A percentile compares a stretch with the other conserved stretches of the same genome.
Conservation (phyloP, 1,140 invertebrate species). For the Lysiphlebus fabarum region DNA sequence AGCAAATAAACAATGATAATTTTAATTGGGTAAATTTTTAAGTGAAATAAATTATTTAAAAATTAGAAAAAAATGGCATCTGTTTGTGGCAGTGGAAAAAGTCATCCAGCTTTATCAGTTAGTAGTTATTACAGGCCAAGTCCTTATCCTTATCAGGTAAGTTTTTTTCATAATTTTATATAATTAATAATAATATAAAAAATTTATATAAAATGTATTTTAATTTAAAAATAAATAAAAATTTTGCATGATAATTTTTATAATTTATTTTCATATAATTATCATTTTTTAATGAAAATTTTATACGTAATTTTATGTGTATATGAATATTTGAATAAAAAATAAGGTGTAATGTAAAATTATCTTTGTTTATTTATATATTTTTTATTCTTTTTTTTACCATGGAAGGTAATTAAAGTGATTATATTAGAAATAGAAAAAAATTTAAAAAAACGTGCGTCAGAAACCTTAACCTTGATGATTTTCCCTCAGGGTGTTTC, state of each 20-base stretch:
- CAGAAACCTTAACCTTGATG: slow-evolving; percentile 12
- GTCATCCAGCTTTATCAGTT: slow-evolving; percentile 46
- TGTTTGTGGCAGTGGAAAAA: slow-evolving; percentile 52
- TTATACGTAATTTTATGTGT: background rate
- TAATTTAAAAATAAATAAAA: background rate
- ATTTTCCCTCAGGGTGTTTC: background rate
- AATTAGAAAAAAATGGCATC: slow-evolving; percentile 42
- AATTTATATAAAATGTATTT: background rate
- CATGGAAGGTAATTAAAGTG: slow-evolving; percentile 10
- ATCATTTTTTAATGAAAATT: too few species aligned
- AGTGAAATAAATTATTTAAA: background rate
- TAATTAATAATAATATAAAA: too few species aligned
- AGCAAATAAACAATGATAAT: background rate
- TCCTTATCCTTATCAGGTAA: slow-evolving; percentile 52
- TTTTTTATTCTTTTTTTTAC: slow-evolving; percentile 3
- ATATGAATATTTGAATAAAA: background rate
- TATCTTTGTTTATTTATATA: too few species aligned
- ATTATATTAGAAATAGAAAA: slow-evolving; percentile 7
- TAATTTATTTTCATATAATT: background rate
- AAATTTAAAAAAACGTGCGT: background rate
- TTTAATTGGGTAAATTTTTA: background rate
- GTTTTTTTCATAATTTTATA: slow-evolving; percentile 22
- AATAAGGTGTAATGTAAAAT: background rate
- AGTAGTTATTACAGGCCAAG: slow-evolving; percentile 48
- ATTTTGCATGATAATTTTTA: background rate